These are phyloP conservation scores for Hyperoplus immaculatus DNA, from an alignment of 2,797 vertebrate species.

Conservation along the genomic window DNA sequence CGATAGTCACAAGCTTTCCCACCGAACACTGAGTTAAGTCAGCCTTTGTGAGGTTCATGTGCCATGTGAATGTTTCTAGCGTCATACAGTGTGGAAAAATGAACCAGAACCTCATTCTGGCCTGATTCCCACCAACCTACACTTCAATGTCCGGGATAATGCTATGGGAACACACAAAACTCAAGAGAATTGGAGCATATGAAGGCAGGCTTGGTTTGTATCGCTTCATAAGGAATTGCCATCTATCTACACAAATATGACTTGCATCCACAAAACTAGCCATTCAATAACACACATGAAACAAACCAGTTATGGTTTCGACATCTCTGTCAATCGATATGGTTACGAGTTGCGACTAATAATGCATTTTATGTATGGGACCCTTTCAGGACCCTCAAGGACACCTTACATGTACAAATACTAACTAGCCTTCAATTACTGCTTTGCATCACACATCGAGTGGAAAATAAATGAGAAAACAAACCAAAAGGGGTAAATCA, in stretches of 20 bases:
- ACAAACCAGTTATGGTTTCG: background rate
- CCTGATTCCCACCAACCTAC: constrained; percentile 12
- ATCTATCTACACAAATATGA: background rate
- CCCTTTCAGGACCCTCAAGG: no score
- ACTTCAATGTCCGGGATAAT: constrained; percentile 6
- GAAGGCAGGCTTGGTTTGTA: background rate
- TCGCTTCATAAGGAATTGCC: background rate
- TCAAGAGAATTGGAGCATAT: background rate
- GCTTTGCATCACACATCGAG: no score
- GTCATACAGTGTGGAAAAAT: constrained; percentile 3
- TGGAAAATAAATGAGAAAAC: background rate
- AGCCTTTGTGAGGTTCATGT: constrained; percentile 10
- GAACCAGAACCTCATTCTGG: constrained; percentile 42
- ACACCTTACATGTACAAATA: no score
- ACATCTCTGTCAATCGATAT: background rate
- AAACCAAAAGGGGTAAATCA: background rate
- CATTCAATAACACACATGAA: background rate
- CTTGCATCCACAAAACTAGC: background rate
- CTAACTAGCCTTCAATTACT: no score
- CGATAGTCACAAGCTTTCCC: constrained; percentile 22
- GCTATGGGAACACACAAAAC: background rate
- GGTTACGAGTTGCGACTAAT: background rate
- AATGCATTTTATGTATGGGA: no score
- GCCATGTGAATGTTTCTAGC: constrained; percentile 16
- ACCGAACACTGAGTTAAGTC: constrained; percentile 19